A percentile compares a stretch with the other conserved stretches of the same genome.
phyloP scores from a whole-genome alignment of 2,888 invertebrate species.

The Zaprionus lineosus region DNA sequence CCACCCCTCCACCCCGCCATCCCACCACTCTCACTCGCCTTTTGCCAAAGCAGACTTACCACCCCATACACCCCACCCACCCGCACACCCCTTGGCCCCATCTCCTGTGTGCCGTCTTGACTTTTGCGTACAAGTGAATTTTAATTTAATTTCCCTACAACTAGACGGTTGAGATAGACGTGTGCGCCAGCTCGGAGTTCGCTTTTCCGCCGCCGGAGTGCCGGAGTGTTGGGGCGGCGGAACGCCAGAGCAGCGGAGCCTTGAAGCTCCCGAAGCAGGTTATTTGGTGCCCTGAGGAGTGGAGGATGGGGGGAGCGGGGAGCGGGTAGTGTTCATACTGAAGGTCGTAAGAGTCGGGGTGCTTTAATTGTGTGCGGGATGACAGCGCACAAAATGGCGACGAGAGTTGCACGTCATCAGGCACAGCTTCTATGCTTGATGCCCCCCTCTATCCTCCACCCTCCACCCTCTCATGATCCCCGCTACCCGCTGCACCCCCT shows the following conservation, averaged over 20 bases:
- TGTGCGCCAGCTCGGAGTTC: slow-evolving; percentile 64
- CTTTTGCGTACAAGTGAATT: slow-evolving; percentile 74
- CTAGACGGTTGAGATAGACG: slow-evolving; percentile 73
- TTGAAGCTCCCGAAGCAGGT: slow-evolving; percentile 36
- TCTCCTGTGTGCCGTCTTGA: slow-evolving; percentile 40
- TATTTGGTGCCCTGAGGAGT: neutral
- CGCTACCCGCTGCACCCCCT: neutral
- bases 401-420: slow-evolving; percentile 75
- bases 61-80: no score
- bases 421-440: slow-evolving; percentile 29
- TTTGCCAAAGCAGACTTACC: no score
- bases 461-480: neutral
- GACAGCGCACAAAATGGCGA: slow-evolving; percentile 78
- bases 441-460: neutral
- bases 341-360: slow-evolving; percentile 50
- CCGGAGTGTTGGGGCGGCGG: no score
- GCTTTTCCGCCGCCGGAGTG: no score
- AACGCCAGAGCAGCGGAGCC: slow-evolving; percentile 28
- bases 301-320: neutral
- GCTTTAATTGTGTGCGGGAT: slow-evolving; percentile 78
- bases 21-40: neutral
- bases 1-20: neutral
- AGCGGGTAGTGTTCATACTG: slow-evolving; percentile 10
- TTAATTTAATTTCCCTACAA: slow-evolving; percentile 77
- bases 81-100: slow-evolving; percentile 11